phyloP scores from a whole-genome alignment of 2,797 vertebrate genomes.

The Orestias chungarensis region DNA sequence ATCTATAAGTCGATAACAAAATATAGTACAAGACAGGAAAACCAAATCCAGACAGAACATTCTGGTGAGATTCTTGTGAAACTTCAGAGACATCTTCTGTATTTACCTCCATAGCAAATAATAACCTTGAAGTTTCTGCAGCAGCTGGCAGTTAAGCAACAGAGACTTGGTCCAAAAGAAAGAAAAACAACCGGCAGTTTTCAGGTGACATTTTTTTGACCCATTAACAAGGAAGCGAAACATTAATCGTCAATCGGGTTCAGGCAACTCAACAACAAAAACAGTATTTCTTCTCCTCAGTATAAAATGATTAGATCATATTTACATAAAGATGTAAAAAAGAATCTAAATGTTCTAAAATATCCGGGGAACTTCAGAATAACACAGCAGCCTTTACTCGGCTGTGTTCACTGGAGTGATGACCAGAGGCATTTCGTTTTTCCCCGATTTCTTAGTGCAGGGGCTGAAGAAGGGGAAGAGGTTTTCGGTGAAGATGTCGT shows the following conservation, averaged over 20 bases:
- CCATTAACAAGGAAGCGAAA: not conserved
- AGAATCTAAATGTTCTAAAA: too few species aligned
- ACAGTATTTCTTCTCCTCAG: not conserved
- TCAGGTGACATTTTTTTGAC: not conserved
- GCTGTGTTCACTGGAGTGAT: conserved; percentile 62
- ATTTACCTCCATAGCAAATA: too few species aligned
- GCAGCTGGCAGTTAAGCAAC: too few species aligned
- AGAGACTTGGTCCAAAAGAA: not conserved
- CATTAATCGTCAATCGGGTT: not conserved
- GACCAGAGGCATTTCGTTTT: conserved; percentile 74
- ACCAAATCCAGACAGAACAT: not conserved
- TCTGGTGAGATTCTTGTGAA: too few species aligned
- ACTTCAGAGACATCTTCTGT: too few species aligned
- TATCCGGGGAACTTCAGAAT: not conserved
- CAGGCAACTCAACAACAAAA: not conserved
- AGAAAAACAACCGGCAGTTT: too few species aligned
- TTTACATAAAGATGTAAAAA: not conserved
- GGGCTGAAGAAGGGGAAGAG: conserved; percentile 80
- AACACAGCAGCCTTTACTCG: conserved; percentile 24
- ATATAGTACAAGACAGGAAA: not conserved
- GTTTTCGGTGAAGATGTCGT: conserved; percentile 64
- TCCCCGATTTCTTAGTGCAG: conserved; percentile 75
- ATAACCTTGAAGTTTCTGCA: too few species aligned
- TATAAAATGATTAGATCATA: not conserved
- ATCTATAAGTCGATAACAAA: not conserved